Evolutionary conservation across 2,113 vertebrate genomes (phyloP).

Genomic region (Morone chrysops): DNA sequence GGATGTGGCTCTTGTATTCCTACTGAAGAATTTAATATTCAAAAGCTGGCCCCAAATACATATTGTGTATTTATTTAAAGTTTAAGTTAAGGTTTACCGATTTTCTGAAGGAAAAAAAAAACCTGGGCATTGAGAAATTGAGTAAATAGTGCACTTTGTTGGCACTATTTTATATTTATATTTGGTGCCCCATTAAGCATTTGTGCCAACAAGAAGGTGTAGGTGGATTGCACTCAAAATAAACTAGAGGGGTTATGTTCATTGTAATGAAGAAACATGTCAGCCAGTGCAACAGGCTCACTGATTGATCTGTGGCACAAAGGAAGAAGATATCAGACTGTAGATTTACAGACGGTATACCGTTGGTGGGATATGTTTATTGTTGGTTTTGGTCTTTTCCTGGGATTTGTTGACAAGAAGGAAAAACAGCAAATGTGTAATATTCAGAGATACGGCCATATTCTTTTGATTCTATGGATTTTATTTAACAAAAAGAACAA

Average conservation of each 20-base stretch:
- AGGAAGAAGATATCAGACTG: not conserved
- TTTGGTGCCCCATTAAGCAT: not conserved
- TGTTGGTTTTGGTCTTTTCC: too few species aligned
- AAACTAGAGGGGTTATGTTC: not conserved
- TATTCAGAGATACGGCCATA: too few species aligned
- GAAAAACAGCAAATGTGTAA: too few species aligned
- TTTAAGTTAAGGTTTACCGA: too few species aligned
- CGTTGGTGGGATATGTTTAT: too few species aligned
- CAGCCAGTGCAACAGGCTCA: too few species aligned
- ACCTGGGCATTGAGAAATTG: too few species aligned
- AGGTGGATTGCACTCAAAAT: not conserved
- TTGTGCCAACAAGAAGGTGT: not conserved
- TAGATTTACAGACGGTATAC: not conserved
- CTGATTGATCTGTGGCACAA: not conserved
- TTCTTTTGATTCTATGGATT: too few species aligned
- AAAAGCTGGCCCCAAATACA: not conserved
- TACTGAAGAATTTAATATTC: not conserved
- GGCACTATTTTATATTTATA: constrained; percentile 5
- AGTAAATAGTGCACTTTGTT: not conserved
- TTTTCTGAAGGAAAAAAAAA: too few species aligned
- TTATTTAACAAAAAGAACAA: too few species aligned
- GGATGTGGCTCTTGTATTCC: not conserved
- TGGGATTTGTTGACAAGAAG: too few species aligned
- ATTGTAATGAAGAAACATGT: not conserved
- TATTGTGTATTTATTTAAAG: not conserved